phyloP scores from a whole-genome alignment of 92 coral and sea anemone genomes.

The Bergia sp. region DNA sequence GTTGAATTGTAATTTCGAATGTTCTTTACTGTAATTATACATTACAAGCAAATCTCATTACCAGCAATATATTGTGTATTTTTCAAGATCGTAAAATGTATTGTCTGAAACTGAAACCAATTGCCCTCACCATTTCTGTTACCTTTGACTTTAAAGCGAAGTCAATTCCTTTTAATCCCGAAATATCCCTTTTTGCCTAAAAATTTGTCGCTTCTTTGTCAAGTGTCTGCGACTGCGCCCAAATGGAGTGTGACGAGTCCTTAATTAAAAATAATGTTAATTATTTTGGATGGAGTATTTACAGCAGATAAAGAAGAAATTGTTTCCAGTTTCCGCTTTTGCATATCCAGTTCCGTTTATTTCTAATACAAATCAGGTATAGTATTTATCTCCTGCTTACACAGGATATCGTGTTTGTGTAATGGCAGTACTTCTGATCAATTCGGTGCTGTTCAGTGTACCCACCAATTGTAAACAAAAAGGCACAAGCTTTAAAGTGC shows the following conservation, averaged over 20 bases:
- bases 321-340: neutral
- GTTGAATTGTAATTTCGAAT: too few relatives aligned
- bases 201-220: neutral
- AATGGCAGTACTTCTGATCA: neutral
- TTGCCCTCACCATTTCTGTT: neutral
- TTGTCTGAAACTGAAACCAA: too few relatives aligned
- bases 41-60: neutral
- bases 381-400: neutral
- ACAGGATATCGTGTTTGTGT: neutral
- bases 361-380: neutral
- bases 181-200: neutral
- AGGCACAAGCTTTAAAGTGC: too few relatives aligned
- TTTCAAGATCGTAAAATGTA: too few relatives aligned
- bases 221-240: neutral
- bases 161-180: neutral
- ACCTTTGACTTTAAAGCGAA: neutral
- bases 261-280: too few relatives aligned
- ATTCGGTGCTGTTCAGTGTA: neutral
- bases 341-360: neutral
- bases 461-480: neutral
- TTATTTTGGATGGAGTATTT: too few relatives aligned
- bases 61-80: neutral
- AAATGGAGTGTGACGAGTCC: neutral
- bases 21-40: neutral
- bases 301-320: neutral